Percentiles rank a stretch among this genome's conserved stretches.
phyloP scores from a whole-genome alignment of 2,888 invertebrate species.

The Chromoteleia sp. region DNA sequence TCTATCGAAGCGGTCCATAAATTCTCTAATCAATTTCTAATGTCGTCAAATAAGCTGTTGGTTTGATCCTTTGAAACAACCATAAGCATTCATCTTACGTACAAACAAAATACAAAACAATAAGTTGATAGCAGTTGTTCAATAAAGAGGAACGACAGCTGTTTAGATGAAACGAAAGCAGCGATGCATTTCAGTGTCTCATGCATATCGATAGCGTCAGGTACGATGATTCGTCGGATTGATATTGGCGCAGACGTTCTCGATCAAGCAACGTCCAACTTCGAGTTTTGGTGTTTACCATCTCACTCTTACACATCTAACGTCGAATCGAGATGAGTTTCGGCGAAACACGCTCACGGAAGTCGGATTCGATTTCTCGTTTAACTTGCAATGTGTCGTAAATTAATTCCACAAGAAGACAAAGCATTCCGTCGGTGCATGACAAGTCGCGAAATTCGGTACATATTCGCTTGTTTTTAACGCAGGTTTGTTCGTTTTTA shows the following conservation, averaged over 20 bases:
- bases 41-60: too few species aligned
- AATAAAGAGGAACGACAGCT: constrained; percentile 48
- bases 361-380: constrained; percentile 67
- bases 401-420: constrained; percentile 62
- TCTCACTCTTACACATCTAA: constrained; percentile 55
- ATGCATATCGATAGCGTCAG: constrained; percentile 71
- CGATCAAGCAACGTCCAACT: constrained; percentile 73
- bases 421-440: constrained; percentile 45
- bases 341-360: constrained; percentile 38
- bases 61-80: too few species aligned
- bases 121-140: constrained; percentile 34
- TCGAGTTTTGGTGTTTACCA: constrained; percentile 53
- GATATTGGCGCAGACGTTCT: constrained; percentile 75
- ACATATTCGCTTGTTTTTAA: neutral
- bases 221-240: constrained; percentile 72
- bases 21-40: too few species aligned
- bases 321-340: constrained; percentile 72
- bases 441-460: constrained; percentile 33
- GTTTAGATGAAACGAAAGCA: constrained; percentile 52
- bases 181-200: constrained; percentile 70
- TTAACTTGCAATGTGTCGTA: constrained; percentile 60
- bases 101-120: constrained; percentile 27
- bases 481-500: too few species aligned
- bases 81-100: constrained; percentile 37
- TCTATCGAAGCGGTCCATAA: too few species aligned